Percentiles rank a stretch among this genome's conserved stretches.
Evolutionary conservation across 2,888 invertebrate genomes (phyloP).

Genomic region (Leuctra nigra): DNA sequence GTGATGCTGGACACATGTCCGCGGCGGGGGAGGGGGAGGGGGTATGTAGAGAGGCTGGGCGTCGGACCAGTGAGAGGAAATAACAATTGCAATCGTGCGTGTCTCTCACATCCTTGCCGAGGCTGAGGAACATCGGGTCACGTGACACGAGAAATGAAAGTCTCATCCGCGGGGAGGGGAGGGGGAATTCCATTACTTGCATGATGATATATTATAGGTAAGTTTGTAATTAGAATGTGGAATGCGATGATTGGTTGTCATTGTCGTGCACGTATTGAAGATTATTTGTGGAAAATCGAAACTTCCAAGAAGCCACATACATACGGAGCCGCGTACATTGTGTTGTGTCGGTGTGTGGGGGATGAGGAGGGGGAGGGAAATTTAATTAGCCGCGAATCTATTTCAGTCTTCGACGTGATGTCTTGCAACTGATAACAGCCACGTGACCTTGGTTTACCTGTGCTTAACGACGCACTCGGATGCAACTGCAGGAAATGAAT

Average conservation of each 20-base stretch:
- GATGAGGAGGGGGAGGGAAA: too few relatives aligned
- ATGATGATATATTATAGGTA: not conserved
- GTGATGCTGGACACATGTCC: not conserved
- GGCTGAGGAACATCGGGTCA: not conserved
- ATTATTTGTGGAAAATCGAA: too few relatives aligned
- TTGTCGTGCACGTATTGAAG: slow-evolving; percentile 1
- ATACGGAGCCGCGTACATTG: too few relatives aligned
- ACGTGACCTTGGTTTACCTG: too few relatives aligned
- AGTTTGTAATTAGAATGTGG: not conserved
- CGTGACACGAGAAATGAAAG: not conserved
- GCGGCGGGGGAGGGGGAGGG: not conserved
- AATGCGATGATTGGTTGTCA: not conserved
- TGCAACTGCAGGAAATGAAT: too few relatives aligned
- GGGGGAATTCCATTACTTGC: not conserved
- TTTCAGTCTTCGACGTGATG: too few relatives aligned
- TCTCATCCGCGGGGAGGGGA: not conserved
- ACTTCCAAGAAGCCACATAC: too few relatives aligned
- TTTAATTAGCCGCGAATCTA: too few relatives aligned
- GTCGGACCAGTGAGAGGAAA: slow-evolving; percentile 10
- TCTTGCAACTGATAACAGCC: too few relatives aligned
- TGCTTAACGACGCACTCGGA: too few relatives aligned
- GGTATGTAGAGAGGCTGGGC: slow-evolving; percentile 5
- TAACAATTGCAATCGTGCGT: slow-evolving; percentile 19
- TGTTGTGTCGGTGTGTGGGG: too few relatives aligned
- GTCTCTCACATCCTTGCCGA: slow-evolving; percentile 10